phyloP scores from a whole-genome alignment of 2,113 vertebrate species.

The Catagonus wagneri region DNA sequence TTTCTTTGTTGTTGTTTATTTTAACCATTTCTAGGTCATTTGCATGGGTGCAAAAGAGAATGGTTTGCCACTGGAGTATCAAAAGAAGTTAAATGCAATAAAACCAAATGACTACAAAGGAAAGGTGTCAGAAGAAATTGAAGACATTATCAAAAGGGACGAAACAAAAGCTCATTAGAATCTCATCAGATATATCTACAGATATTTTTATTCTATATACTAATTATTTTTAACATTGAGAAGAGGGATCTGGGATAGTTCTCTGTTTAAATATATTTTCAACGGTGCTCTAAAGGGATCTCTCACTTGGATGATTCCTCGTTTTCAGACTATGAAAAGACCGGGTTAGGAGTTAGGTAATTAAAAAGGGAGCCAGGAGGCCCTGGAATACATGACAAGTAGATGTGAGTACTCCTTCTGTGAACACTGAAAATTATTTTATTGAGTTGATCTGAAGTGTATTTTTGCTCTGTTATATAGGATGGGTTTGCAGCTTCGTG shows the following conservation, averaged over 20 bases:
- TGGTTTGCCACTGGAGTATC: constrained; percentile 91
- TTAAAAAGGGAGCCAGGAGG: not conserved
- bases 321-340: constrained; percentile 18
- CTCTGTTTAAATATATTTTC: not conserved
- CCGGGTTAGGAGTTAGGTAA: not conserved
- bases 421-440: not conserved
- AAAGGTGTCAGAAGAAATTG: constrained; percentile 90
- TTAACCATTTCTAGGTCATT: constrained; percentile 88
- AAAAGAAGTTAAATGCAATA: constrained; percentile 90
- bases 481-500: not conserved
- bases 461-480: constrained; percentile 6
- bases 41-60: constrained; percentile 95
- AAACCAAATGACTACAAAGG: constrained; percentile 93
- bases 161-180: constrained; percentile 76
- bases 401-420: not conserved
- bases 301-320: not conserved
- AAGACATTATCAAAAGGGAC: constrained; percentile 83
- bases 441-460: constrained; percentile 2
- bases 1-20: not conserved
- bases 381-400: not conserved
- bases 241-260: not conserved
- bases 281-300: not conserved
- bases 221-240: constrained; percentile 6
- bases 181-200: not conserved
- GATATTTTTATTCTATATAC: not conserved